Evolutionary conservation across 30 jellyfish, hydroid and myxozoan genomes (phyloP).

Genomic region (Euphysa ruthae): DNA sequence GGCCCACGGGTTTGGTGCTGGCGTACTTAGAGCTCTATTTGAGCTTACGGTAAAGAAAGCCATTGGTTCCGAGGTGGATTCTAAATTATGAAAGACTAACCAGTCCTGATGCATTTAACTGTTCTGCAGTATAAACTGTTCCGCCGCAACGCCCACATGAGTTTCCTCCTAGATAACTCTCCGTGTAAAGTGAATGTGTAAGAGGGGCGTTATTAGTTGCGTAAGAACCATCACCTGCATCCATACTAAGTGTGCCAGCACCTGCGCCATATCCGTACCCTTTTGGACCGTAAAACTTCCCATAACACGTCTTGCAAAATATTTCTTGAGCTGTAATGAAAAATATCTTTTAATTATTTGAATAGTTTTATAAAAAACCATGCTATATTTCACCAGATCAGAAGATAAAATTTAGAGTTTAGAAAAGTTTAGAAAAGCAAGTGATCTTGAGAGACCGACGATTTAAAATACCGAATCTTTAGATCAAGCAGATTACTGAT

Average conservation of each 20-base stretch:
- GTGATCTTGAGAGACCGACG: no score
- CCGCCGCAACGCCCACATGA: conserved; percentile 82
- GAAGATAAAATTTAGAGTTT: not conserved
- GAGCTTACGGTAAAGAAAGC: no score
- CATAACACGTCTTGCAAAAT: conserved; percentile 85
- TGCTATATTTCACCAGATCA: not conserved
- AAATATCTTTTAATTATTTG: no score
- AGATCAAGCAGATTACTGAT: no score
- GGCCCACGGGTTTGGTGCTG: no score
- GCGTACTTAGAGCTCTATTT: no score
- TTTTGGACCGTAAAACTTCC: conserved; percentile 79
- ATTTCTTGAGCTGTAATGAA: conserved; percentile 20
- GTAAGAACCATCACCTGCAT: conserved; percentile 43
- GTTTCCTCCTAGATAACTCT: conserved; percentile 56
- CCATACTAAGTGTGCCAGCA: conserved; percentile 92
- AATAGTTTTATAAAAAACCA: no score
- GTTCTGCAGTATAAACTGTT: conserved; percentile 83
- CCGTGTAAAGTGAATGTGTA: conserved; percentile 21
- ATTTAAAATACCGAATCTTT: no score
- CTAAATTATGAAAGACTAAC: no score
- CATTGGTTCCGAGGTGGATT: no score
- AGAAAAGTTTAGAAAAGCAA: no score
- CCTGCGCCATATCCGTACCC: conserved; percentile 99
- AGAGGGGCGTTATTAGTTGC: conserved; percentile 35
- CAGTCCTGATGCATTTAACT: conserved; percentile 65